Evolutionary conservation across 2,888 invertebrate genomes (phyloP).

Genomic region (Noctua fimbriata): DNA sequence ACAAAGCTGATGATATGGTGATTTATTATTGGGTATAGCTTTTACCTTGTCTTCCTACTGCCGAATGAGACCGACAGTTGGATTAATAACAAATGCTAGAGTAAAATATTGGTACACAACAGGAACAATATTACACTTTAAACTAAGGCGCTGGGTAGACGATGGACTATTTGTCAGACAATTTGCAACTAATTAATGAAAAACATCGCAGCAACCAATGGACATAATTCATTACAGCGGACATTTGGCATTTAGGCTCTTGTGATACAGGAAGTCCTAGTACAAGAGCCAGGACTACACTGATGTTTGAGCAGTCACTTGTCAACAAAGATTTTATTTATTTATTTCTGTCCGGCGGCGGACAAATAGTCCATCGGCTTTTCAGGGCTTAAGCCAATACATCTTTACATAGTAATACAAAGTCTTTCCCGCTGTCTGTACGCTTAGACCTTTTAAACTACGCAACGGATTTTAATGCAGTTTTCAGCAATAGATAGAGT

Average conservation of each 20-base stretch:
- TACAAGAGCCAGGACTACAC: no score
- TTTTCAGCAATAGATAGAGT: no score
- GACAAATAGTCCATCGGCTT: neutral
- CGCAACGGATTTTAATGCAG: no score
- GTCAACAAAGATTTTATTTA: no score
- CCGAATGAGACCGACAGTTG: conserved; percentile 31
- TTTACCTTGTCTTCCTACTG: conserved; percentile 31
- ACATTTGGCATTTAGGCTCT: no score
- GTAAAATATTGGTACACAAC: neutral
- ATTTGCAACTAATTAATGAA: neutral
- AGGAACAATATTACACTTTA: neutral
- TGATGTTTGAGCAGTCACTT: no score
- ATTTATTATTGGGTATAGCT: neutral
- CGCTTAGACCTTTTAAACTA: neutral
- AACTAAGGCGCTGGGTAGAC: neutral
- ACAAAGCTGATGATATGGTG: neutral
- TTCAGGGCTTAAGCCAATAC: neutral
- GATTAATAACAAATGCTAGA: conserved; percentile 14
- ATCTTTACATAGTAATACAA: no score
- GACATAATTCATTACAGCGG: neutral
- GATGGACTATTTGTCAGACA: neutral
- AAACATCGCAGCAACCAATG: neutral
- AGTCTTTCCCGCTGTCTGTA: no score
- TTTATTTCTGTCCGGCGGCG: neutral
- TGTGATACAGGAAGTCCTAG: no score